These are phyloP conservation scores for Candidula unifasciata DNA, from an alignment of 2,888 invertebrate genomes.

Conservation along the genomic window DNA sequence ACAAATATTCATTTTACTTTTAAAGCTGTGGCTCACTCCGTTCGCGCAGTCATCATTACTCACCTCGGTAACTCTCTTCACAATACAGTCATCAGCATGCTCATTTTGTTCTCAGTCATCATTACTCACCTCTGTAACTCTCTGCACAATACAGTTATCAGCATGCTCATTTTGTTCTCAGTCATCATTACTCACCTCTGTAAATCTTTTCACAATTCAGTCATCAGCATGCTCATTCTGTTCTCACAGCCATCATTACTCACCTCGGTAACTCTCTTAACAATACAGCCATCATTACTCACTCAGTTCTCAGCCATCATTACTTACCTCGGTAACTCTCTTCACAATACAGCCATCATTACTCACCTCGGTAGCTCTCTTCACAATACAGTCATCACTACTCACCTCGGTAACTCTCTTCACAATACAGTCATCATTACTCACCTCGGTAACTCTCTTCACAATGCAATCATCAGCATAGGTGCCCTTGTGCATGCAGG, in stretches of 20 bases:
- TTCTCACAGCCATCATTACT: constrained; percentile 87
- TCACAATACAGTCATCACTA: not conserved
- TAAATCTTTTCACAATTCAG: not conserved
- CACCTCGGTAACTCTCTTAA: constrained; percentile 88
- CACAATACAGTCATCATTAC: constrained; percentile 86
- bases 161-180: too few relatives aligned
- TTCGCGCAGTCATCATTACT: not conserved
- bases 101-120: too few relatives aligned
- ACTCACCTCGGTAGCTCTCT: not conserved
- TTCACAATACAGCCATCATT: constrained; percentile 90
- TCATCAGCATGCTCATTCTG: constrained; percentile 81
- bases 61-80: constrained; percentile 88
- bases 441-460: constrained; percentile 86
- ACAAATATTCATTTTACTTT: too few relatives aligned
- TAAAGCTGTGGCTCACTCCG: too few relatives aligned
- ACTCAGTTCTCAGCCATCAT: too few relatives aligned
- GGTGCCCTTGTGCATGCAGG: constrained; percentile 97
- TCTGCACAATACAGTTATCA: constrained; percentile 96
- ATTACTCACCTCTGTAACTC: constrained; percentile 83
- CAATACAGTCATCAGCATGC: constrained; percentile 99
- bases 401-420: constrained; percentile 86
- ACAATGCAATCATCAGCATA: constrained; percentile 99
- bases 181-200: constrained; percentile 77
- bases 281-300: constrained; percentile 98
- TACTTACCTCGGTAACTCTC: constrained; percentile 84